Percentiles rank a stretch among this genome's conserved stretches.
These are phyloP conservation scores for Apodemia zela DNA, from an alignment of 2,888 invertebrate genomes.

Conservation along the genomic window DNA sequence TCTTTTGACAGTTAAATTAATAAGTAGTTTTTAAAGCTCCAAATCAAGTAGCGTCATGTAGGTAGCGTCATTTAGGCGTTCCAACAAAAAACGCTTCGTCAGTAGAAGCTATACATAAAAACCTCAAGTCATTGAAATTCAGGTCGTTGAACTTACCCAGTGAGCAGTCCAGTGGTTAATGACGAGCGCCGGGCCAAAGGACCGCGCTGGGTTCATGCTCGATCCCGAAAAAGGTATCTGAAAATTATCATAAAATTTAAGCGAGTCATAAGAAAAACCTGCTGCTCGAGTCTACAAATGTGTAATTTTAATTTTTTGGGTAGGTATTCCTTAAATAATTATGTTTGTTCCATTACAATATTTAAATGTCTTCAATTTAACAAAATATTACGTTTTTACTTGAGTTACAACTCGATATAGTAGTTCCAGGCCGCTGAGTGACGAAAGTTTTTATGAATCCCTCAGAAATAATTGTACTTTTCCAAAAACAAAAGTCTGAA, in stretches of 20 bases:
- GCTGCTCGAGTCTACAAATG: not conserved
- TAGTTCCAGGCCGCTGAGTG: too few relatives aligned
- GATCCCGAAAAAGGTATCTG: conserved; percentile 91
- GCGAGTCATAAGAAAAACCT: not conserved
- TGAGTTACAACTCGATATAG: too few relatives aligned
- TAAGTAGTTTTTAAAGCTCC: not conserved
- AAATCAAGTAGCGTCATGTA: not conserved
- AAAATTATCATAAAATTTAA: conserved; percentile 24
- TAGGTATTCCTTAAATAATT: too few relatives aligned
- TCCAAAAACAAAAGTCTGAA: too few relatives aligned
- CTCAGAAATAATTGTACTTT: too few relatives aligned
- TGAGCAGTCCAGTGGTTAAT: conserved; percentile 87
- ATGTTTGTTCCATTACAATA: too few relatives aligned
- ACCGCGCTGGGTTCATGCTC: conserved; percentile 96
- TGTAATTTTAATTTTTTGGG: too few relatives aligned
- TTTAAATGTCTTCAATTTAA: too few relatives aligned
- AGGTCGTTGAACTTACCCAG: conserved; percentile 82
- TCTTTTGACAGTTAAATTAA: not conserved
- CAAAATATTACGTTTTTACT: too few relatives aligned
- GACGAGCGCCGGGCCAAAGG: conserved; percentile 92
- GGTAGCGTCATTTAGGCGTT: not conserved
- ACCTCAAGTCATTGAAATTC: not conserved
- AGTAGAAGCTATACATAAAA: conserved; percentile 1
- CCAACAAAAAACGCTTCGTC: not conserved
- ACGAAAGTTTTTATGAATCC: too few relatives aligned